Evolutionary conservation across 2,888 invertebrate genomes (phyloP), one percentile per base, ranked within the genome.

Genomic region (Polyploca ridens): DNA sequence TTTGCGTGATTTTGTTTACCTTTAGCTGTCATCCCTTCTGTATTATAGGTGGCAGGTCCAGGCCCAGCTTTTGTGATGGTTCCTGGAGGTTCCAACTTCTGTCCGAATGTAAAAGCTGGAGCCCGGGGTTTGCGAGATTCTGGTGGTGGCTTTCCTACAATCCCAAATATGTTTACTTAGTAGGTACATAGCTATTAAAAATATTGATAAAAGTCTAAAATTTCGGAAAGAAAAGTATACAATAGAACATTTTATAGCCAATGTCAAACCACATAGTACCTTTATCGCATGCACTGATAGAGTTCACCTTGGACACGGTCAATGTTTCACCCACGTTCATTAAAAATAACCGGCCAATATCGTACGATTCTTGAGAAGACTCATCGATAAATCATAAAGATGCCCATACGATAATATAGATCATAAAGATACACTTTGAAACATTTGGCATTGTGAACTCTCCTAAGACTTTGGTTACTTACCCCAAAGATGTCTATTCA

Each of bases 21-120:
- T 96, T 97, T 98, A 58, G 97, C 95, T 64, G 97, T 97, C 83
- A 98, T 95, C 68, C 98, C 98, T 72, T 97, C 96, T 61, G 98
- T 96, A 86, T 98, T 97, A 90, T 98, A 98, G 70, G 97, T 96
- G n/a, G 98, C 98, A 16, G 98, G 98, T 27, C 98, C 98, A 2
- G 98, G 98, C 41, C 98, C 98, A 59, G 95, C 92, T 74, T 95
- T 96, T 65, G 94, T 90, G 64, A 87, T 90, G 75, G 90, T 88
- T 3, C 87, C 89, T 41, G 95, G 94, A 44, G 91, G 85, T 61
- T 94, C 95, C n/a, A 93, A 90, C 75, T 95, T 95, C 54, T 96
- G 96, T 0, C 98, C 98, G 85, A 98, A 98, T 62, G 97, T 97
- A 83, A 97, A 98, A 0, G 98, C 97, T 6, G 98, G 97, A 0